A percentile compares a stretch with the other conserved stretches of the same genome.
Conservation (phyloP, 2,888 invertebrate genomes). For the Marasmarcha lunaedactyla region DNA sequence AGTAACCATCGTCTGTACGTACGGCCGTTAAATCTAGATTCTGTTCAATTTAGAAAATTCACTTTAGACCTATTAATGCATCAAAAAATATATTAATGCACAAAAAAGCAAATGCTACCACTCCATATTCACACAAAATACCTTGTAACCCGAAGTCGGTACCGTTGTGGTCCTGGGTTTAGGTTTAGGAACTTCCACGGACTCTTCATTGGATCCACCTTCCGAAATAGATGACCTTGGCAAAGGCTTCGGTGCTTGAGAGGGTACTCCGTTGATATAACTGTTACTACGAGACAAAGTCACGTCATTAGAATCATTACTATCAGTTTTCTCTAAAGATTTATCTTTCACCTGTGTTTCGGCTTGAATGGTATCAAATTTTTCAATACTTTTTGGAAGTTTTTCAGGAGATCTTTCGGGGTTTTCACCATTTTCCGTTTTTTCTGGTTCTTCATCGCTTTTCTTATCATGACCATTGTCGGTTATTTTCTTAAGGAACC, state of each 20-base stretch:
- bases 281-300: slow-evolving; percentile 49
- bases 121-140: slow-evolving; percentile 31
- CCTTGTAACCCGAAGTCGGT: slow-evolving; percentile 83
- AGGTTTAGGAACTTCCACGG: slow-evolving; percentile 60
- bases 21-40: too few relatives aligned
- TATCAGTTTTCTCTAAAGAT: slow-evolving; percentile 36
- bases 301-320: slow-evolving; percentile 39
- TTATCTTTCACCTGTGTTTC: slow-evolving; percentile 10
- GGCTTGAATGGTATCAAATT: background rate
- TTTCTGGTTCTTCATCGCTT: slow-evolving; percentile 18
- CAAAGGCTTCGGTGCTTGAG: slow-evolving; percentile 80
- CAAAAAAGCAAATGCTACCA: too few relatives aligned
- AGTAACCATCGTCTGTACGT: too few relatives aligned
- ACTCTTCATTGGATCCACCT: slow-evolving; percentile 63
- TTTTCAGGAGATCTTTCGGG: background rate
- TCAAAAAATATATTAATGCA: too few relatives aligned
- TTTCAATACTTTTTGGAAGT: slow-evolving; percentile 6
- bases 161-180: slow-evolving; percentile 78
- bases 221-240: slow-evolving; percentile 85
- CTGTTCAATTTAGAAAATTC: too few relatives aligned
- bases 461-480: slow-evolving; percentile 38
- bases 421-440: slow-evolving; percentile 19
- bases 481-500: slow-evolving; percentile 43
- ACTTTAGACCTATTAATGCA: too few relatives aligned
- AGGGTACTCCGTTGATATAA: slow-evolving; percentile 46